Evolutionary conservation across 2,797 vertebrate species (phyloP).

Genomic region (Mormyrus proboscirostris): DNA sequence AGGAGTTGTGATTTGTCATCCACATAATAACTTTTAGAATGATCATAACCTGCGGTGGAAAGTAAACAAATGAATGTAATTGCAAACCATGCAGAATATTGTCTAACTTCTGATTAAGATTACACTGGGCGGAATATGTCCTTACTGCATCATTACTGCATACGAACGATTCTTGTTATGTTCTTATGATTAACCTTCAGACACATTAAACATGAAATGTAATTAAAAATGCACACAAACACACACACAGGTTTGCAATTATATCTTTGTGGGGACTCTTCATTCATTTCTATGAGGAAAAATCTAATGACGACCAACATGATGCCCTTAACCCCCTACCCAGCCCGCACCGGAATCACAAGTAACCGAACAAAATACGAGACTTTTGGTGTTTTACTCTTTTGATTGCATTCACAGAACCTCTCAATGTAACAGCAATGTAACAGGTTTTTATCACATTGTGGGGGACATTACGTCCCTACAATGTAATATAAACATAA

Average conservation of each 20-base stretch:
- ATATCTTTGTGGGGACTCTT: not conserved
- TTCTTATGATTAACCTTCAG: not conserved
- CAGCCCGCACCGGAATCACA: not conserved
- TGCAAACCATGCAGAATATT: conserved; percentile 22
- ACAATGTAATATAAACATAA: not conserved
- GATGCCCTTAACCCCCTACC: not conserved
- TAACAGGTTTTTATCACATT: no score
- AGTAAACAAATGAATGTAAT: not conserved
- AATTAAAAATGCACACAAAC: not conserved
- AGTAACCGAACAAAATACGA: not conserved
- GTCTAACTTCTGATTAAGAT: conserved; percentile 10
- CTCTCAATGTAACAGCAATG: no score
- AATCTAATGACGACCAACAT: not conserved
- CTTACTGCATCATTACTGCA: not conserved
- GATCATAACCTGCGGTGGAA: conserved; percentile 20
- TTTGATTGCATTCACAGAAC: not conserved
- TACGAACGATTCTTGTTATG: not conserved
- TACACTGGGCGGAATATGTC: not conserved
- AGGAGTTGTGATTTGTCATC: conserved; percentile 18
- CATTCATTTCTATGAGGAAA: not conserved
- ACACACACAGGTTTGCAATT: not conserved
- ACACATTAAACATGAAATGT: not conserved
- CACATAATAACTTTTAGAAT: conserved; percentile 15
- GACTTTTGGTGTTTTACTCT: not conserved
- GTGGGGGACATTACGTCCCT: no score